Evolutionary conservation across 2,113 vertebrate species (phyloP).

Genomic region (Rhinolophus ferrumequinum): DNA sequence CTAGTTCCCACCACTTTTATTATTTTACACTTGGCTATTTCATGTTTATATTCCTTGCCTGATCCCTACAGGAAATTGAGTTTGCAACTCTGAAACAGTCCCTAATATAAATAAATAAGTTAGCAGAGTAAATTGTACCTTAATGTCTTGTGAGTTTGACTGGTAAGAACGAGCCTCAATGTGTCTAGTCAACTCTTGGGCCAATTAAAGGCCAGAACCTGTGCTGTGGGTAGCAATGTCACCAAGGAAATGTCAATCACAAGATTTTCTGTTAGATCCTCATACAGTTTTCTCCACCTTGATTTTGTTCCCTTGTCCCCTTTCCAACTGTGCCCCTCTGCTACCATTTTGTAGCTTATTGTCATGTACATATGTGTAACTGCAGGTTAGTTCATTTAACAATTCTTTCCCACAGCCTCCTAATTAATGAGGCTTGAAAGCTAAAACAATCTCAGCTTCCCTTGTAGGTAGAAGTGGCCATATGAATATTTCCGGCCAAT

Average conservation of each 20-base stretch:
- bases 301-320: neutral
- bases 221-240: neutral
- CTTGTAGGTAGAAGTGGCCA: neutral
- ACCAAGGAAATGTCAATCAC: neutral
- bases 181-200: neutral
- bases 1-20: neutral
- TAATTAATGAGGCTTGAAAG: neutral
- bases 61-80: neutral
- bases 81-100: neutral
- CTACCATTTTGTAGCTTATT: neutral
- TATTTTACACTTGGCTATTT: neutral
- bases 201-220: neutral
- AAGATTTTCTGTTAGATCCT: neutral
- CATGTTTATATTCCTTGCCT: neutral
- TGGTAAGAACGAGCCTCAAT: neutral
- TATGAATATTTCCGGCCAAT: neutral
- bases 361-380: neutral
- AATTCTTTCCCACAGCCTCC: neutral
- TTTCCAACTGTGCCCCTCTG: neutral
- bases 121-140: neutral
- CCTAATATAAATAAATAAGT: slow-evolving; percentile 3
- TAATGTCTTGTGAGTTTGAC: neutral
- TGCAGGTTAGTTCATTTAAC: neutral
- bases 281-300: neutral
- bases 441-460: slow-evolving; percentile 9